Base-by-base conservation (phyloP, 2,888 invertebrate genomes). In the Drosophila tripunctata region DNA sequence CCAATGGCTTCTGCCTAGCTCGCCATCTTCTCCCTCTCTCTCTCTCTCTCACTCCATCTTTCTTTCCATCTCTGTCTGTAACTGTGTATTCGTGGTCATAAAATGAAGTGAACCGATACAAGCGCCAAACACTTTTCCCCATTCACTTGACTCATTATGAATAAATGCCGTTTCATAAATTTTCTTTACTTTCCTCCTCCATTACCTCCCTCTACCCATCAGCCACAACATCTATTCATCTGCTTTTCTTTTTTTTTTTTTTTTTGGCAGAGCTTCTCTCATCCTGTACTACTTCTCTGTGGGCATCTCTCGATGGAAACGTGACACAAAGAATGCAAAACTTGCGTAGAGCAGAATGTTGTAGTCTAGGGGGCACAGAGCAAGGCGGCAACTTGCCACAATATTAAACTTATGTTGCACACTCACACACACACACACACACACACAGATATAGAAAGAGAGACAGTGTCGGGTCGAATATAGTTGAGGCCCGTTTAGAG, bases 261-360 rank as follows among this genome's bases (percentile, higher is more conserved):
- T 21, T 44, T 36, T 57, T 38, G 27, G 35, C 45, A 54, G 21
- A 58, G 71, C 58, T 69, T 69, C 68, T 69, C 75, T 52, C 75
- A 58, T 40, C 45, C 45, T 45, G 15, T 70, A 44, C 48, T 24
- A 55, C 63, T 58, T n/a, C n/a, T n/a, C 61, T 48, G 56, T 61
- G 60, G 36, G 54, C 74, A 66, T 67, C 69, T 65, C 57, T 52
- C 70, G 70, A 51, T 70, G 85, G 55, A 80, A 74, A 77, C 81
- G 81, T 87, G 87, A 77, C 87, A 81, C 87, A 87, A 87, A 81
- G 87, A 87, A 81, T 84, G 85, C 87, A 87, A 81, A 77, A 80
- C 81, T 80, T 75, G 67, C 58, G 60, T 36, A 40, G 40, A 33
- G 3, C 8, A 27, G 27, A 10, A 27, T 27, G 27, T 27, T 8